These are phyloP conservation scores for Oxytorus armatus DNA, from an alignment of 2,888 invertebrate genomes.

Conservation along the genomic window DNA sequence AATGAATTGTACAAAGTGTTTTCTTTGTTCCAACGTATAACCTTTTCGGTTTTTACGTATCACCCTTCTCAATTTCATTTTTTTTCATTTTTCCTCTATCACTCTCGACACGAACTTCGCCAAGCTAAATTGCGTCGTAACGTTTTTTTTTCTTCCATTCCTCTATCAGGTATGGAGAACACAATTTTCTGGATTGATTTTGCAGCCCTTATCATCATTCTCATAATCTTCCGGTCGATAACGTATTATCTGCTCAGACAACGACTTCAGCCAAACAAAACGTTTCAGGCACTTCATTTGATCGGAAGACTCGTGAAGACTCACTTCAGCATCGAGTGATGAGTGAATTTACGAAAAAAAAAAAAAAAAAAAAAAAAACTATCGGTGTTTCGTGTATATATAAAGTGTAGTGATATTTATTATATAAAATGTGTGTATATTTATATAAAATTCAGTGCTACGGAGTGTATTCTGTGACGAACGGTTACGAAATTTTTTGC, in stretches of 20 bases:
- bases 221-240: conserved; percentile 88
- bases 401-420: background rate
- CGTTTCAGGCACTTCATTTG: conserved; percentile 89
- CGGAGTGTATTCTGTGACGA: background rate
- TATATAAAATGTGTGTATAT: background rate
- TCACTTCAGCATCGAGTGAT: conserved; percentile 82
- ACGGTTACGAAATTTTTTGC: background rate
- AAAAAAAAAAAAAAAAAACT: background rate
- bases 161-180: conserved; percentile 87
- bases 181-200: conserved; percentile 89
- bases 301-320: conserved; percentile 89
- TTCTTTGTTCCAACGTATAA: no score
- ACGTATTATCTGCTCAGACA: conserved; percentile 91
- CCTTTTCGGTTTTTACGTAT: no score
- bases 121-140: no score
- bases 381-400: conserved; percentile 30
- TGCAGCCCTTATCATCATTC: conserved; percentile 87
- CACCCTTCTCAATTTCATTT: no score
- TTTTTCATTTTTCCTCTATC: no score
- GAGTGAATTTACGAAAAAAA: conserved; percentile 1
- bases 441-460: background rate
- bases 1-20: background rate
- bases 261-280: conserved; percentile 89
- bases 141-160: background rate
- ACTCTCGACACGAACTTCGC: no score